Conservation (phyloP, 2,888 invertebrate genomes). For the Drosophila percnosoma region DNA sequence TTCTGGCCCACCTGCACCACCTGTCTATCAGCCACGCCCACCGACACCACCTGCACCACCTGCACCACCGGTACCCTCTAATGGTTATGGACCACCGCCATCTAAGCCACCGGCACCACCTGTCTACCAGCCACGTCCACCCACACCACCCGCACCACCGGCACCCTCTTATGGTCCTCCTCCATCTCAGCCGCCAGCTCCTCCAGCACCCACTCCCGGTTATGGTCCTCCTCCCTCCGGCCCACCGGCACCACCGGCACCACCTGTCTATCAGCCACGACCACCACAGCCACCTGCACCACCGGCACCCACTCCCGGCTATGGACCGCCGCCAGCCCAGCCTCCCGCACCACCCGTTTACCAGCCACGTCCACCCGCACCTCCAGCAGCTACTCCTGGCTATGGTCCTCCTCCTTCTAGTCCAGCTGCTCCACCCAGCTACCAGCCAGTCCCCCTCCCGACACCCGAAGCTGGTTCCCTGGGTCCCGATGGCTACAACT, state of each 20-base stretch:
- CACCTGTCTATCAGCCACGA: constrained; percentile 42
- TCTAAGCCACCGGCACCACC: constrained; percentile 4
- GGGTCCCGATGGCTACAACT: constrained; percentile 84
- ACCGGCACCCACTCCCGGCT: constrained; percentile 37
- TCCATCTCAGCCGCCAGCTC: not conserved
- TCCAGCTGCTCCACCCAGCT: constrained; percentile 31
- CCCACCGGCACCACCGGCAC: constrained; percentile 4
- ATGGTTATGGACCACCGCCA: not conserved
- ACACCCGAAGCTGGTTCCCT: constrained; percentile 76
- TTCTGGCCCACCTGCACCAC: constrained; percentile 24
- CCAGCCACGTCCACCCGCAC: constrained; percentile 54
- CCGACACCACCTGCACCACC: not conserved
- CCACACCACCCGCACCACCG: constrained; percentile 33
- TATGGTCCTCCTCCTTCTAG: constrained; percentile 32
- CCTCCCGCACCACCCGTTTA: constrained; percentile 50
- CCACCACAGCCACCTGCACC: constrained; percentile 30
- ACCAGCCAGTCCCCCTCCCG: constrained; percentile 41
- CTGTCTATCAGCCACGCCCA: not conserved
- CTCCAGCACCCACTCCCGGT: no score
- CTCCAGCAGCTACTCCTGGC: constrained; percentile 34
- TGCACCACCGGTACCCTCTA: constrained; percentile 13
- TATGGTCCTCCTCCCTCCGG: no score
- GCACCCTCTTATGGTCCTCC: constrained; percentile 44
- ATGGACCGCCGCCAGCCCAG: constrained; percentile 43
- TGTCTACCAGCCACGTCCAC: constrained; percentile 45